A percentile compares a stretch with the other conserved stretches of the same genome.
Evolutionary conservation across 1,140 invertebrate species (phyloP).

Genomic region (Drosophila littoralis): DNA sequence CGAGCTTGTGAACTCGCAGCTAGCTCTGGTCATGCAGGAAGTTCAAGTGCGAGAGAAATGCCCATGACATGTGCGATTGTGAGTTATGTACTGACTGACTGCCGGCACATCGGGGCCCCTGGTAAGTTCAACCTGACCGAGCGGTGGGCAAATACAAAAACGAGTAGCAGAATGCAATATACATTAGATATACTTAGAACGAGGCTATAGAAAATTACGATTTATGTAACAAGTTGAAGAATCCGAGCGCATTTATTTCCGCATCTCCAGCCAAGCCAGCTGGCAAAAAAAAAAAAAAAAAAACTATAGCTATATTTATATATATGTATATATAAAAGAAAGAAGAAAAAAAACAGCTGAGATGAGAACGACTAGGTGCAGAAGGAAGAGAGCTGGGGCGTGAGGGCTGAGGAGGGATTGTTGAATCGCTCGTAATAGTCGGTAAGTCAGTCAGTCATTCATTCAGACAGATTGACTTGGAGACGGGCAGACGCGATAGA

Average conservation of each 20-base stretch:
- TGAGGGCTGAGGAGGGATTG: slow-evolving; percentile 4
- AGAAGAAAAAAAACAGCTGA: slow-evolving; percentile 8
- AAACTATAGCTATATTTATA: slow-evolving; percentile 18
- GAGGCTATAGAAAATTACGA: slow-evolving; percentile 80
- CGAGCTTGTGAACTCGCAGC: slow-evolving; percentile 22
- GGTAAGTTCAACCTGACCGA: slow-evolving; percentile 1
- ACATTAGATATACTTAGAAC: slow-evolving; percentile 72
- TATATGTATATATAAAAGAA: slow-evolving; percentile 42
- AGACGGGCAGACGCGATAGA: slow-evolving; percentile 32
- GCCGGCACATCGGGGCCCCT: neutral
- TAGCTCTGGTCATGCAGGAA: slow-evolving; percentile 69
- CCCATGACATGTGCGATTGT: slow-evolving; percentile 40
- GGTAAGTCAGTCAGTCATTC: slow-evolving; percentile 54
- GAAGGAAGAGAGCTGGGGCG: neutral
- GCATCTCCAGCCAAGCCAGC: slow-evolving; percentile 59
- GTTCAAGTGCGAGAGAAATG: slow-evolving; percentile 64
- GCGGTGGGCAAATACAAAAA: slow-evolving; percentile 26
- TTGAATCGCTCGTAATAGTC: slow-evolving; percentile 40
- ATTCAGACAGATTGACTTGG: slow-evolving; percentile 50
- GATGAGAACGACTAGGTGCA: neutral
- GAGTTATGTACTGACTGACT: slow-evolving; percentile 21
- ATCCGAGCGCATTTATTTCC: slow-evolving; percentile 79
- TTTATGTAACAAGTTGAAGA: slow-evolving; percentile 81
- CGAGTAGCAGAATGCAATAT: slow-evolving; percentile 77
- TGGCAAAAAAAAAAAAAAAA: slow-evolving; percentile 29